These are phyloP conservation scores for Aporrectodea caliginosa DNA, from an alignment of 1,140 invertebrate species.

Conservation along the genomic window DNA sequence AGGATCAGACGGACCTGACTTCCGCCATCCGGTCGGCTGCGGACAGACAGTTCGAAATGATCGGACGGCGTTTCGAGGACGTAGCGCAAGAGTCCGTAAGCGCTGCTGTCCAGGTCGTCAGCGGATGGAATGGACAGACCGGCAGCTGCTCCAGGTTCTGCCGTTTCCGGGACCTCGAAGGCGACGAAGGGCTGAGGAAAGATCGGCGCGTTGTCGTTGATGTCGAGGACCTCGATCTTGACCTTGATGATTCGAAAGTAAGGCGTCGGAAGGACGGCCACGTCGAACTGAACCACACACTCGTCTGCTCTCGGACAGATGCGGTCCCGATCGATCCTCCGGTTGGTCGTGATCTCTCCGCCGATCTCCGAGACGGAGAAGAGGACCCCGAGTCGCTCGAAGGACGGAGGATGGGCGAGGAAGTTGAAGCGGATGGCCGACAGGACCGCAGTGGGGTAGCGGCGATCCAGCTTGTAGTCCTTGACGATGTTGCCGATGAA, in stretches of 20 bases:
- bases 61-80: constrained; percentile 15
- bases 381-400: background rate
- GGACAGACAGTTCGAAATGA: constrained; percentile 23
- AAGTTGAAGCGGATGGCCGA: constrained; percentile 10
- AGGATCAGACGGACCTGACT: constrained; percentile 22
- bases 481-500: constrained; percentile 23
- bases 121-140: constrained; percentile 60
- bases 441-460: background rate
- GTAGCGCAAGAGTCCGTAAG: constrained; percentile 1
- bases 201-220: constrained; percentile 86
- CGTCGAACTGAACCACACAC: constrained; percentile 15
- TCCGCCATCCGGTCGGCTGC: constrained; percentile 15
- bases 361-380: constrained; percentile 1
- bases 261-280: constrained; percentile 8
- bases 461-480: constrained; percentile 4
- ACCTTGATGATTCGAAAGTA: constrained; percentile 44
- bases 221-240: constrained; percentile 61
- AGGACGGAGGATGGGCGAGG: background rate
- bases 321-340: constrained; percentile 11
- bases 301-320: constrained; percentile 14
- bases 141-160: constrained; percentile 46
- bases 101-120: constrained; percentile 11
- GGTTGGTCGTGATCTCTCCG: constrained; percentile 10
- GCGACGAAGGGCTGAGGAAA: constrained; percentile 59
- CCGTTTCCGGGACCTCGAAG: constrained; percentile 54